Evolutionary conservation across 2,797 vertebrate genomes (phyloP), one percentile per base, ranked within the genome.

Genomic region (Anas bahamensis): DNA sequence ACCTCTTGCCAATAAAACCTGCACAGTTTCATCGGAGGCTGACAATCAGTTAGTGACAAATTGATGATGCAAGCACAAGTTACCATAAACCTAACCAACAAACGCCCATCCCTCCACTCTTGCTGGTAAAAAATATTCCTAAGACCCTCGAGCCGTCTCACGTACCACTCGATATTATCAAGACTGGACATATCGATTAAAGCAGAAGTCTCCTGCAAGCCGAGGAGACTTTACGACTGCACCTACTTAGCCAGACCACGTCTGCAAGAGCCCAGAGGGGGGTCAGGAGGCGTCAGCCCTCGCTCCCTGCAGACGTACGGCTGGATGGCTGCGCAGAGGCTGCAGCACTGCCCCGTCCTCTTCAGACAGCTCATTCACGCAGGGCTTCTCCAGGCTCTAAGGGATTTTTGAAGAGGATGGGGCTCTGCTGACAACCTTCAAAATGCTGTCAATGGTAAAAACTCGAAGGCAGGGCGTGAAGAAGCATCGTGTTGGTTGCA

Each of bases 171-270:
- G n/a, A 7, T 8, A 29, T 55, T 64, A 33, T 64, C 59, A 57
- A 41, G 71, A 48, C 8, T 7, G 14, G 50, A 68, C 16, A 24
- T 11, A 41, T 4, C 12, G 60, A 73, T 44, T 63, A 66, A 83
- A 69, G 55, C 8, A 55, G 41, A 29, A 71, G 1, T 46, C 28
- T 17, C 8, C 0, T 22, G 37, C 4, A 21, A 75, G 46, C 35
- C n/a, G 48, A 42, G 41, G 37, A 33, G 33, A 26, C 24, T 53
- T 70, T 4, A n/a, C 0, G 2, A 19, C 0, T 1, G 35, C 50
- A 33, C 37, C 52, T 57, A 42, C 64, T 29, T 13, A 17, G 1
- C 57, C 42, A 41, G 37, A 19, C 21, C 0, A 2, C 0, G 4
- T 17, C 39, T 26, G 15, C 19, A 31, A 41, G 39, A 42, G 39